Evolutionary conservation across 2,113 vertebrate species (phyloP).

Genomic region (Solenodon paradoxus): DNA sequence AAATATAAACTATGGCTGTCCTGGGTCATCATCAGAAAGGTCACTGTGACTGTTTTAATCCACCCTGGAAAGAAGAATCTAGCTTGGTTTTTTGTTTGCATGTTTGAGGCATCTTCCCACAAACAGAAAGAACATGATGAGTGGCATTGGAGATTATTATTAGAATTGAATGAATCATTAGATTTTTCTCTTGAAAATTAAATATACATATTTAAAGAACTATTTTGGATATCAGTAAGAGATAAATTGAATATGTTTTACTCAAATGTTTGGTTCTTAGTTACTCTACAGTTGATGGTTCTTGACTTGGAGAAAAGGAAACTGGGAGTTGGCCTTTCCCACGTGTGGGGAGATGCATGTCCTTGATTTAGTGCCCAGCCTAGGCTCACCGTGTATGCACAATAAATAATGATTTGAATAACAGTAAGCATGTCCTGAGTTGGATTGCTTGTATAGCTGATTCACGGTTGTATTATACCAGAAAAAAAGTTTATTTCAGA

Average conservation of each 20-base stretch:
- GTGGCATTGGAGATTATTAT: neutral
- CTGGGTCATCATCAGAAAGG: neutral
- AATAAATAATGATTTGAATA: neutral
- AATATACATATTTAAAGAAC: neutral
- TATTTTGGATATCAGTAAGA: neutral
- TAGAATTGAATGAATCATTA: neutral
- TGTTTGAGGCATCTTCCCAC: neutral
- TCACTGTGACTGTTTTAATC: neutral
- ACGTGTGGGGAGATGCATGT: neutral
- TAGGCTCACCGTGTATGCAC: neutral
- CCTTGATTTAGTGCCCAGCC: neutral
- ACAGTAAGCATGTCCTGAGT: neutral
- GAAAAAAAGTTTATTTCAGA: neutral
- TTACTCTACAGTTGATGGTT: neutral
- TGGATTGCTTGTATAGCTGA: neutral
- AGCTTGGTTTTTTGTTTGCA: neutral
- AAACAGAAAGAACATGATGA: neutral
- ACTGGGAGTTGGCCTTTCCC: neutral
- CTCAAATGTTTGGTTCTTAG: neutral
- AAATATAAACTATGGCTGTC: neutral
- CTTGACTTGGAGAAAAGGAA: neutral
- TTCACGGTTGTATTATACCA: neutral
- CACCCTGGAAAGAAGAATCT: neutral
- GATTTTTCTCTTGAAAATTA: neutral
- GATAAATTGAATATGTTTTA: neutral